Evolutionary conservation across 2,113 vertebrate species (phyloP).

Genomic region (Gobio gobio): DNA sequence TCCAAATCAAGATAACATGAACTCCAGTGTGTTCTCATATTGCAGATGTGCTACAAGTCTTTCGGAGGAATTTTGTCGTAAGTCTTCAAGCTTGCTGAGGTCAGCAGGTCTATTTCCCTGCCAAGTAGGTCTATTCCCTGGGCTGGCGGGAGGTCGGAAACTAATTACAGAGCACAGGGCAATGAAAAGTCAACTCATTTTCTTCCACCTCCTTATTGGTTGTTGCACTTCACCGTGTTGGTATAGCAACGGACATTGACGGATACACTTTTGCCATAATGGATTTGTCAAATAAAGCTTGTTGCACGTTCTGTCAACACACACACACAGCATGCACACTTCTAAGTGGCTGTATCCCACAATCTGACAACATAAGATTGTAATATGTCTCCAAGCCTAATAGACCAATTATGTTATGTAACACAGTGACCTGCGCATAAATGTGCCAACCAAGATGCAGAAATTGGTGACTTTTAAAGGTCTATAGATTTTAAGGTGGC

Average conservation of each 20-base stretch:
- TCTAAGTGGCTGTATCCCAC: constrained; percentile 3
- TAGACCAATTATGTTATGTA: neutral
- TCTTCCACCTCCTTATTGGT: constrained; percentile 44
- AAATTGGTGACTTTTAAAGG: constrained; percentile 2
- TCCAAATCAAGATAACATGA: constrained; percentile 15
- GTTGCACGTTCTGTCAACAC: neutral
- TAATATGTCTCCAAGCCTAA: constrained; percentile 12
- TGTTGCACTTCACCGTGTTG: neutral
- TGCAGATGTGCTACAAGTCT: constrained; percentile 13
- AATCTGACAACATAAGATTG: constrained; percentile 11
- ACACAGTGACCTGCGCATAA: neutral
- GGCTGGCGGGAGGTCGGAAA: constrained; percentile 54
- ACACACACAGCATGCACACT: neutral
- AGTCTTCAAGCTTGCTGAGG: constrained; percentile 13
- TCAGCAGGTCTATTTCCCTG: constrained; percentile 43
- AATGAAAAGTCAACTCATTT: constrained; percentile 73
- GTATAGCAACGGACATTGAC: neutral
- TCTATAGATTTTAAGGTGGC: constrained; percentile 31
- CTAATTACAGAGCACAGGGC: constrained; percentile 63
- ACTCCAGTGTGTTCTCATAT: constrained; percentile 4
- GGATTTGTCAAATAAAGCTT: constrained; percentile 18
- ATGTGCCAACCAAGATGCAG: neutral
- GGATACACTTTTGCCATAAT: neutral
- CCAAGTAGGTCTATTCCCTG: constrained; percentile 37
- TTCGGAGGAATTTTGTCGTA: neutral